These are phyloP conservation scores for Scomber colias DNA, from an alignment of 2,113 vertebrate genomes.

Conservation along the genomic window DNA sequence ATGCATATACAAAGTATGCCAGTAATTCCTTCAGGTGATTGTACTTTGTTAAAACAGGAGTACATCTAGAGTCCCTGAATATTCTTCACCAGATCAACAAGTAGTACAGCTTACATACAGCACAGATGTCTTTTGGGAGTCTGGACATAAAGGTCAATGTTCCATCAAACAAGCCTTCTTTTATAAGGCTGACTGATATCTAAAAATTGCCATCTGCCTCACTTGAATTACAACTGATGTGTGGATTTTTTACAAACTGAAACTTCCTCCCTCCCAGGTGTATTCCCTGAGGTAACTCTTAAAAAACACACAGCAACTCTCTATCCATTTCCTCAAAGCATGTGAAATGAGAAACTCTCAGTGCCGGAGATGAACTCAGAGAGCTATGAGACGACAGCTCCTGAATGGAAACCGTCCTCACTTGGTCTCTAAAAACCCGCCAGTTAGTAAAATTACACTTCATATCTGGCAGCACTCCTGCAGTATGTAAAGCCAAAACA, in stretches of 20 bases:
- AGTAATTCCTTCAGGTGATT: constrained; percentile 10
- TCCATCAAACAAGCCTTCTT: background rate
- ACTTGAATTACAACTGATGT: constrained; percentile 12
- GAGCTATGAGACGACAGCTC: constrained; percentile 28
- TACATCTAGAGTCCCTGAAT: background rate
- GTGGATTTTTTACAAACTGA: constrained; percentile 1
- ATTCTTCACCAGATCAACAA: background rate
- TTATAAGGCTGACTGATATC: background rate
- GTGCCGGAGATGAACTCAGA: constrained; percentile 20
- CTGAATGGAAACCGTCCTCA: constrained; percentile 11
- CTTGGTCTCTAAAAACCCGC: background rate
- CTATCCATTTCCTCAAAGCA: constrained; percentile 38
- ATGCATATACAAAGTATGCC: background rate
- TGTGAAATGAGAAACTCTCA: constrained; percentile 30
- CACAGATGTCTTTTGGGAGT: background rate
- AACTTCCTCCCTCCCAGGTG: constrained; percentile 41
- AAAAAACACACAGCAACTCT: constrained; percentile 23
- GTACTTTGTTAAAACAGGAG: background rate
- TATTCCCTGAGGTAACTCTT: constrained; percentile 26
- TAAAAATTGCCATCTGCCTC: background rate
- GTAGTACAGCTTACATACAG: background rate
- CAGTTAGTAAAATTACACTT: constrained; percentile 49
- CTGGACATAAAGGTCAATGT: background rate
- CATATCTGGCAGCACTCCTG: constrained; percentile 21
- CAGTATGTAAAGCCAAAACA: constrained; percentile 61